Evolutionary conservation across 2,888 invertebrate species (phyloP), one percentile per base, ranked within the genome.

Genomic region (Acrobasis consociella): DNA sequence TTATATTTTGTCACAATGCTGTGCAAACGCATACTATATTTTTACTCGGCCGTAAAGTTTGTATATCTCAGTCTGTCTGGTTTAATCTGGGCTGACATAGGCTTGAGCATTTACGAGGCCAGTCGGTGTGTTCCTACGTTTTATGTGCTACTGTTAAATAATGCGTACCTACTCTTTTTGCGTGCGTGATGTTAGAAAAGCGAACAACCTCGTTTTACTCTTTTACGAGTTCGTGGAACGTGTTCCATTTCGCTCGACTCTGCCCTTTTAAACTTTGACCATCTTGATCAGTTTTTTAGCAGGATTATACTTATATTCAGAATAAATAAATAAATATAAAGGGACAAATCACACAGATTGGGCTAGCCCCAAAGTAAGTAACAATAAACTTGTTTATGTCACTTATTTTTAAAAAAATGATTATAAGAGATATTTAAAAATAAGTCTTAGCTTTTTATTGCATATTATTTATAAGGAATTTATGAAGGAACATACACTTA

Each of bases 141-240:
- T 87, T 85, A 88, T 82, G 80, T 75, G 72, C 72, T 69, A 74
- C 79, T 80, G 81, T 82, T 87, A 84, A 87, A 87, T 87, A 85
- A 85, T 87, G 82, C 81, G 80, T 79, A 81, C 62, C 55, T 62
- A 56, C 76, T 81, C 78, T 80, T 83, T 82, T 68, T 73, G 70
- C 70, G 60, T 69, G 77, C 75, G 81, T 83, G 81, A 77, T 81
- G 78, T 76, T 77, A 72, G 77, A 72, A 79, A 80, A 74, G 79
- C 80, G 75, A 78, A 80, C 76, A 75, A 75, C 77, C 74, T 73
- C 75, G 78, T 82, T 83, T 74, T 77, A 77, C 77, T 77, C 75
- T 81, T 84, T 87, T 86, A 86, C 81, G 84, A 80, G 80, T 80
- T 81, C 75, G 76, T 77, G 76, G 75, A 72, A 83, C 81, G 81